Conservation (phyloP, 2,888 invertebrate species). For the Drosophila hawaiiensis region DNA sequence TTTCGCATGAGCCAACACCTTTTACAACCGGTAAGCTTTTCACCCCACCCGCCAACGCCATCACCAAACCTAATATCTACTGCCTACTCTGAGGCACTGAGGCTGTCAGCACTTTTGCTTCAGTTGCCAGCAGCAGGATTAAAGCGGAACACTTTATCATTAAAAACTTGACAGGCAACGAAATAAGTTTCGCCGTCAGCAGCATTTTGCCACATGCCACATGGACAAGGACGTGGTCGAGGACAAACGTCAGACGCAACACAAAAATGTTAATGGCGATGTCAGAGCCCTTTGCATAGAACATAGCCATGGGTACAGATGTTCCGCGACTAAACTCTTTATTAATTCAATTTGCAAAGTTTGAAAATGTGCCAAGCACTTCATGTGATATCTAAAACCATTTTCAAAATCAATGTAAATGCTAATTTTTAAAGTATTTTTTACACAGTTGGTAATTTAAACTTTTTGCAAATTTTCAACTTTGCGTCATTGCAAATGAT, state of each 20-base stretch:
- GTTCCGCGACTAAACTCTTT: slow-evolving; percentile 16
- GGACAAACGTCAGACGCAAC: slow-evolving; percentile 2
- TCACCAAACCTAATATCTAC: not conserved
- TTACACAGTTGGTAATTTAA: slow-evolving; percentile 20
- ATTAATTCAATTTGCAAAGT: slow-evolving; percentile 49
- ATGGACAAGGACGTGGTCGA: slow-evolving; percentile 28
- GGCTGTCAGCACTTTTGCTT: slow-evolving; percentile 61
- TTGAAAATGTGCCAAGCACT: slow-evolving; percentile 29
- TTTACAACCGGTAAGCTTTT: slow-evolving; percentile 8
- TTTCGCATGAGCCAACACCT: slow-evolving; percentile 41
- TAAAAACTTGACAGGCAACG: slow-evolving; percentile 70
- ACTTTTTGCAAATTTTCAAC: slow-evolving; percentile 19
- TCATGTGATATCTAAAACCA: slow-evolving; percentile 13
- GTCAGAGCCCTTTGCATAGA: slow-evolving; percentile 16
- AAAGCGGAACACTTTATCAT: slow-evolving; percentile 78
- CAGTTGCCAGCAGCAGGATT: slow-evolving; percentile 55
- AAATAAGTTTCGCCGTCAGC: slow-evolving; percentile 63
- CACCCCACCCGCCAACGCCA: not conserved
- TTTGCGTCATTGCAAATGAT: slow-evolving; percentile 33
- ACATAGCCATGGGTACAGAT: not conserved
- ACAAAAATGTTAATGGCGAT: slow-evolving; percentile 21
- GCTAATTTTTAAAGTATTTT: slow-evolving; percentile 20
- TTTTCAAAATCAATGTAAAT: slow-evolving; percentile 44
- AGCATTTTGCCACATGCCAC: slow-evolving; percentile 43
- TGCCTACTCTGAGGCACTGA: slow-evolving; percentile 6